Evolutionary conservation across 2,888 invertebrate genomes (phyloP).

Genomic region (Erpobdella octoculata): DNA sequence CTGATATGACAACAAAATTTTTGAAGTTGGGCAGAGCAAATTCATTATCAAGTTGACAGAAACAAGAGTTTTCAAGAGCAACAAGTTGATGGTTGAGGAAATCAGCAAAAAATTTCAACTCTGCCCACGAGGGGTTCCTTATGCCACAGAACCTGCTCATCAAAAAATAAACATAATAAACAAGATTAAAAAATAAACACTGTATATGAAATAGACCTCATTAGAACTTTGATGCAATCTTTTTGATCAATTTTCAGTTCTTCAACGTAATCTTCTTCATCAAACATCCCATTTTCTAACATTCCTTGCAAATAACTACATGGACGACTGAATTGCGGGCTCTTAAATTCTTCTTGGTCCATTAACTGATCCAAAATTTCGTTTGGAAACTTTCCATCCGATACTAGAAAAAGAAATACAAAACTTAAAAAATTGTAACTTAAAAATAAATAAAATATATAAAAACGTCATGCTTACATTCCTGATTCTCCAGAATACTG

Average conservation of each 20-base stretch:
- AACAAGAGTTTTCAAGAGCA: slow-evolving; percentile 41
- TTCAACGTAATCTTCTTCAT: no score
- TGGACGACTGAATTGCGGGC: background rate
- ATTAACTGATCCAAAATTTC: background rate
- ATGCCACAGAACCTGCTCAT: slow-evolving; percentile 35
- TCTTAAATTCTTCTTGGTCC: background rate
- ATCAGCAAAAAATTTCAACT: slow-evolving; percentile 42
- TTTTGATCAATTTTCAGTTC: no score
- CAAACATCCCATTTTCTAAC: background rate
- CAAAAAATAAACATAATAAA: slow-evolving; percentile 26
- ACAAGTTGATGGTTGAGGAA: slow-evolving; percentile 44
- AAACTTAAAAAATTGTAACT: background rate
- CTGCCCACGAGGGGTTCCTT: slow-evolving; percentile 36
- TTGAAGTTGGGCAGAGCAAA: slow-evolving; percentile 40
- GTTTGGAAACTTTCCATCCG: no score
- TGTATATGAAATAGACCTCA: background rate
- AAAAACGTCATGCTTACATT: background rate
- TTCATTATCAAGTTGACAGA: slow-evolving; percentile 37
- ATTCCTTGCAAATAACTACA: background rate
- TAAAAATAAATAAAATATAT: background rate
- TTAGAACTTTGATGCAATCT: no score
- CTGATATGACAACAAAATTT: slow-evolving; percentile 41
- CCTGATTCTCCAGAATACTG: background rate
- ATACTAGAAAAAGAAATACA: no score
- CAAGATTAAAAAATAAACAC: background rate